Base-by-base conservation (phyloP, 2,797 vertebrate genomes). In the Lycodopsis pacificus region DNA sequence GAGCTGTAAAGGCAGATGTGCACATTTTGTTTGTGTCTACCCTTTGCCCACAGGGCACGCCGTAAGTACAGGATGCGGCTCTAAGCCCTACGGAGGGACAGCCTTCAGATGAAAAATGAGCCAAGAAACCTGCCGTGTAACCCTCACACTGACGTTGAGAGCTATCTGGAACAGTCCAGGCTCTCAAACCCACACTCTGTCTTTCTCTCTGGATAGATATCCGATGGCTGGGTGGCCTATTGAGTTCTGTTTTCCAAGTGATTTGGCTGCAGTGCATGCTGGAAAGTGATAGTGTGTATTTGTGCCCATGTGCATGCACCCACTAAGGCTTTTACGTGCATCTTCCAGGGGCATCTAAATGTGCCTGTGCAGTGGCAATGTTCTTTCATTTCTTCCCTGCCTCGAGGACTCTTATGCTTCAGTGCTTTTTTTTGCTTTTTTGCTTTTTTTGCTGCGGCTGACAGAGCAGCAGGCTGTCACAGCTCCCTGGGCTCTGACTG, bases 391-490 rank as follows among this genome's bases (percentile, higher is more conserved):
- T 79, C 63, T 76, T 80, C 71, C 79, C 62, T 76, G 77, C 80
- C 73, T 80, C 19, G 67, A 78, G 82, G 72, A 76, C 49, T 75
- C 59, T 82, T 48, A 42, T 58, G 75, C 84, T 77, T 73, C 83
- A 76, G 58, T 86, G 80, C 58, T 25, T 73, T 72, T 76, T 67
- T 49, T 54, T 65, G 42, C 40, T 48, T 22, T 73, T 72, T 73
- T 76, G 17, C 66, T 72, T 56, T 57, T 71, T 65, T 76, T 76
- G 68, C 51, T 88, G 79, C 42, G 82, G 89, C 87, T 88, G 87
- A 92, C 83, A 89, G 87, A 89, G 83, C 91, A 89, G 86, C 92
- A 90, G 89, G 83, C 87, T 91, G 93, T 92, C 91, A 89, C 79
- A 76, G 84, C 88, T 91, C 90, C 87, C 89, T 83, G 82, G 89